These are phyloP conservation scores for Petrolisthes cinctipes DNA, from an alignment of 2,888 invertebrate genomes.

Conservation along the genomic window DNA sequence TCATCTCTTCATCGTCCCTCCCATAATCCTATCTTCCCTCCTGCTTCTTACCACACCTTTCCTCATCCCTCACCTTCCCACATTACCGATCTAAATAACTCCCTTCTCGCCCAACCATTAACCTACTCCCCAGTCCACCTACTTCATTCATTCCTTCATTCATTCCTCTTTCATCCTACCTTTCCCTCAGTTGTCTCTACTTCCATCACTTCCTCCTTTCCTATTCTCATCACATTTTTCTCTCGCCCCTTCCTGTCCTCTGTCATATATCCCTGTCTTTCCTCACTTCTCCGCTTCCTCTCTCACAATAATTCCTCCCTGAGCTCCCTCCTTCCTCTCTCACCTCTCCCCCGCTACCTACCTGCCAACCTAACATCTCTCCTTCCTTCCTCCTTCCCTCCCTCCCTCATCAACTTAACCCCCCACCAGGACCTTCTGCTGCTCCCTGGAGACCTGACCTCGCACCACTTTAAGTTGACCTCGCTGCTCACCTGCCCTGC, in stretches of 20 bases:
- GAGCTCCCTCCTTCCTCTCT: not conserved
- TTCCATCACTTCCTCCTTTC: not conserved
- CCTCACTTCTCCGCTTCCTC: not conserved
- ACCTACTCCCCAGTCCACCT: no score
- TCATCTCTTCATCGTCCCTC: no score
- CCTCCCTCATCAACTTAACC: slow-evolving; percentile 3
- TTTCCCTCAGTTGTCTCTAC: not conserved
- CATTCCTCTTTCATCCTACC: not conserved
- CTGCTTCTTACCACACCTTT: not conserved
- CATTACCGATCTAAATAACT: no score
- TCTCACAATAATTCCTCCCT: no score
- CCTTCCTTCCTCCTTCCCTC: not conserved
- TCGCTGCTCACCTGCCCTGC: not conserved
- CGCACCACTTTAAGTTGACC: no score
- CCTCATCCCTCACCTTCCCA: not conserved
- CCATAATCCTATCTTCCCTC: not conserved
- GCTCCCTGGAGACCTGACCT: no score
- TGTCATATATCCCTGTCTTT: not conserved
- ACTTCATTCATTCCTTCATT: no score
- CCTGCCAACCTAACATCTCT: not conserved
- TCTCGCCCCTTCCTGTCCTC: not conserved
- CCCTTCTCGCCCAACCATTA: not conserved
- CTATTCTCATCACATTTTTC: not conserved
- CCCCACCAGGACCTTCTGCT: not conserved
- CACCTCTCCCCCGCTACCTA: not conserved